Conservation (phyloP, 64 coral and sea anemone species). For the Platygyra sinensis region DNA sequence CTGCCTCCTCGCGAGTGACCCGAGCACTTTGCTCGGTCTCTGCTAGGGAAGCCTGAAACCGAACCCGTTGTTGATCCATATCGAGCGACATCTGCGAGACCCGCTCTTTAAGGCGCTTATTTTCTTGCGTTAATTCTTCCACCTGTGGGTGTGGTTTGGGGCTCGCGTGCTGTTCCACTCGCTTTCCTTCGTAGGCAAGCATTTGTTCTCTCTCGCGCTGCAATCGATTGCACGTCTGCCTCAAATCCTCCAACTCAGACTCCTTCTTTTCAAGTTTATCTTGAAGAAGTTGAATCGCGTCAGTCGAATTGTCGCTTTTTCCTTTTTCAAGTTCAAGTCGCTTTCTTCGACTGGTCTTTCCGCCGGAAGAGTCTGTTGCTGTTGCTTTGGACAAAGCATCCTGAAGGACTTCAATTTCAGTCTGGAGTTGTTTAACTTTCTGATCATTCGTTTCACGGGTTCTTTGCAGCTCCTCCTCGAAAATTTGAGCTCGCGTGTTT, state of each 20-base stretch:
- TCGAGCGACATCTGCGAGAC: constrained; percentile 71
- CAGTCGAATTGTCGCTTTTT: not conserved
- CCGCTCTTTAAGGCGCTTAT: constrained; percentile 73
- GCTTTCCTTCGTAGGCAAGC: constrained; percentile 43
- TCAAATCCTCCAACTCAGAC: constrained; percentile 58
- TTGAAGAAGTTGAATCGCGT: constrained; percentile 35
- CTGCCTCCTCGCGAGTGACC: constrained; percentile 80
- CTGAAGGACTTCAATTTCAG: constrained; percentile 79
- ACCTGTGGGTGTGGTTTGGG: constrained; percentile 43
- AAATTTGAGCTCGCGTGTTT: constrained; percentile 49
- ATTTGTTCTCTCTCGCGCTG: constrained; percentile 78
- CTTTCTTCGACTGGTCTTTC: constrained; percentile 8
- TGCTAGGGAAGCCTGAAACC: constrained; percentile 87
- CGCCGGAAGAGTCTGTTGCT: constrained; percentile 40
- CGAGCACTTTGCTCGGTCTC: constrained; percentile 81
- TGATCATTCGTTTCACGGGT: constrained; percentile 58
- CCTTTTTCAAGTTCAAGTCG: constrained; percentile 33
- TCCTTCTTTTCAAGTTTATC: constrained; percentile 78
- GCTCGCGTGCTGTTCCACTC: constrained; percentile 9
- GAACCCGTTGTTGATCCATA: constrained; percentile 86
- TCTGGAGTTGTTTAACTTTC: constrained; percentile 63
- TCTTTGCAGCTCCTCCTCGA: constrained; percentile 77
- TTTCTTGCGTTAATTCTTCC: constrained; percentile 65
- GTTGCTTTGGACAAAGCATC: constrained; percentile 69
- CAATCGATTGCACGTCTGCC: constrained; percentile 73